Evolutionary conservation across 2,888 invertebrate genomes (phyloP).

Genomic region (Meandrusa payeni): DNA sequence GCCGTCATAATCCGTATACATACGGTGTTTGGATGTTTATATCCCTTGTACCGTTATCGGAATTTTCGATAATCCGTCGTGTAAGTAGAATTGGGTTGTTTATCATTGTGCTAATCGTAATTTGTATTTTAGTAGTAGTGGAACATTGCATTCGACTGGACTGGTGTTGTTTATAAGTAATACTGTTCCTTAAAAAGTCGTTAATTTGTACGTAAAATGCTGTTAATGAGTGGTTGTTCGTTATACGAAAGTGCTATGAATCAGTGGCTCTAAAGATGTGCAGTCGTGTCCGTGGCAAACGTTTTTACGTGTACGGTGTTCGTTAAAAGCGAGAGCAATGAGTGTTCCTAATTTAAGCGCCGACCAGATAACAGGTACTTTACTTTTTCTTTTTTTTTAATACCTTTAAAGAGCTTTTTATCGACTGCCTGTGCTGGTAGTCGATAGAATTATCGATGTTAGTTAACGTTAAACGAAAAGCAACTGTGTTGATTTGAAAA

Average conservation of each 20-base stretch:
- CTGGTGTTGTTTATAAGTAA: slow-evolving; percentile 33
- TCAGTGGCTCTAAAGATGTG: slow-evolving; percentile 62
- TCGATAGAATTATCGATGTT: slow-evolving; percentile 14
- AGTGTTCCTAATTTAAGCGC: slow-evolving; percentile 74
- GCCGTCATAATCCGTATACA: slow-evolving; percentile 12
- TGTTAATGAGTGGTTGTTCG: slow-evolving; percentile 51
- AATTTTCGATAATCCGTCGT: slow-evolving; percentile 15
- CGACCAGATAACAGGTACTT: slow-evolving; percentile 69
- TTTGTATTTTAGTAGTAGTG: slow-evolving; percentile 23
- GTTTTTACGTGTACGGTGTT: slow-evolving; percentile 37
- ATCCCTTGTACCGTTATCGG: slow-evolving; percentile 21
- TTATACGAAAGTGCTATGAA: slow-evolving; percentile 58
- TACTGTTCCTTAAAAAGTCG: slow-evolving; percentile 40
- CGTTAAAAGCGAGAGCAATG: slow-evolving; percentile 52
- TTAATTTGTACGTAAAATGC: slow-evolving; percentile 54
- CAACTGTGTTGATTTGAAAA: slow-evolving; percentile 2
- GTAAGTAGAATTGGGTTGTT: slow-evolving; percentile 12
- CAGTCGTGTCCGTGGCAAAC: slow-evolving; percentile 39
- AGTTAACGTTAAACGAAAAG: background rate
- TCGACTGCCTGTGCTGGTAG: slow-evolving; percentile 11
- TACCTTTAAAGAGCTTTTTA: slow-evolving; percentile 22
- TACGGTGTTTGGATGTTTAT: slow-evolving; percentile 9
- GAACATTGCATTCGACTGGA: slow-evolving; percentile 28
- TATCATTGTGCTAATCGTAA: slow-evolving; percentile 15
- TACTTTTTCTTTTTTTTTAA: slow-evolving; percentile 24